Conservation (phyloP, 2,113 vertebrate species). For the Furnarius figulus region DNA sequence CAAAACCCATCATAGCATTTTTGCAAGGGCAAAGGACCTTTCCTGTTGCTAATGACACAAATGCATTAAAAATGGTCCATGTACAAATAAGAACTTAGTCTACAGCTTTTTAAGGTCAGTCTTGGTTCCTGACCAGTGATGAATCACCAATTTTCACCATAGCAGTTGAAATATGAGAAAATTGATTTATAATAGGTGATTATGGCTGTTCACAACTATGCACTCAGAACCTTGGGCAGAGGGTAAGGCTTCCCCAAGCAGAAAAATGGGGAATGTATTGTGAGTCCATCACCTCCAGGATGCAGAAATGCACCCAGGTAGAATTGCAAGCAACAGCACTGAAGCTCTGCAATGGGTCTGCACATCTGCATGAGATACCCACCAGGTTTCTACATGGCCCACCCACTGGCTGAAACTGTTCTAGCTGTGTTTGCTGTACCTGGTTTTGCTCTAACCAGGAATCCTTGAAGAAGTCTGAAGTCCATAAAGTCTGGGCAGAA, state of each 20-base stretch:
- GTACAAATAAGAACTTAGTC: not conserved
- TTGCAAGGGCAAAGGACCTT: not conserved
- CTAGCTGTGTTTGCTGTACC: not conserved
- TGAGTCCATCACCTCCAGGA: not conserved
- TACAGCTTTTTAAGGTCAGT: not conserved
- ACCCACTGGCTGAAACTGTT: not conserved
- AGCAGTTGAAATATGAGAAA: not conserved
- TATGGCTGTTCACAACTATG: not conserved
- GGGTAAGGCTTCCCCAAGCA: not conserved
- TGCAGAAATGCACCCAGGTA: not conserved
- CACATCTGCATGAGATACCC: not conserved
- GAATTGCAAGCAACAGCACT: accelerated
- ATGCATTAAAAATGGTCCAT: not conserved
- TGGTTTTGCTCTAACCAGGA: not conserved
- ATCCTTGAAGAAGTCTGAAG: not conserved
- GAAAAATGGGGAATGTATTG: not conserved
- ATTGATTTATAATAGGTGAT: not conserved
- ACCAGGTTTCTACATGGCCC: accelerated
- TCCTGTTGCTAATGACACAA: not conserved
- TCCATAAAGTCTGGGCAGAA: not conserved
- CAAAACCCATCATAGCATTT: not conserved
- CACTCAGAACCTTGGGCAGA: not conserved
- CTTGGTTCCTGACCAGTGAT: not conserved
- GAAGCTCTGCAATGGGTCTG: not conserved
- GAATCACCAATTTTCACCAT: not conserved